Evolutionary conservation across 2,888 invertebrate genomes (phyloP).

Genomic region (Amitus sp.): DNA sequence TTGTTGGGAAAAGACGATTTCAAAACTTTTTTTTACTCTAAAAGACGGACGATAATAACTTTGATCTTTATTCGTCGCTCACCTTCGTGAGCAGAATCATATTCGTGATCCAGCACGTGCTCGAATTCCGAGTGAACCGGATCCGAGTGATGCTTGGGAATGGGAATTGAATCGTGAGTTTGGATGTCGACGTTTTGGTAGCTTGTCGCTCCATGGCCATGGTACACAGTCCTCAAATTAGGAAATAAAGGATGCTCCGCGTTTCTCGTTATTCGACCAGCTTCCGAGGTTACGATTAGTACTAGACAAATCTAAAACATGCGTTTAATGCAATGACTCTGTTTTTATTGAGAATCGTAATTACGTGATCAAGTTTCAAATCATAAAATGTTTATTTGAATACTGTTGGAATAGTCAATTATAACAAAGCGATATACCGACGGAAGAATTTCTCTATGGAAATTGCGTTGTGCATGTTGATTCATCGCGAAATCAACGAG

Average conservation of each 20-base stretch:
- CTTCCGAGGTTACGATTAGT: conserved; percentile 41
- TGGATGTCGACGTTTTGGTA: conserved; percentile 57
- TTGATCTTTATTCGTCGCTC: too few species aligned
- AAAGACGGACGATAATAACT: too few species aligned
- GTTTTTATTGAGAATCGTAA: conserved; percentile 3
- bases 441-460: too few species aligned
- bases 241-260: conserved; percentile 45
- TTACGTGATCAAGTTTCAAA: too few species aligned
- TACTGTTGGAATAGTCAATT: too few species aligned
- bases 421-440: too few species aligned
- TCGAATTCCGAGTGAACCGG: too few species aligned
- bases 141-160: conserved; percentile 41
- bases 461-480: too few species aligned
- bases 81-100: conserved; percentile 25
- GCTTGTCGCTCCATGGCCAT: conserved; percentile 57
- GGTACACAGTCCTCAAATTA: conserved; percentile 51
- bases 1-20: too few species aligned
- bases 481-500: too few species aligned
- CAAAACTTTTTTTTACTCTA: too few species aligned
- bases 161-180: conserved; percentile 48
- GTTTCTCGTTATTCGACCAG: conserved; percentile 47
- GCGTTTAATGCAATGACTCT: conserved; percentile 2
- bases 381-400: too few species aligned
- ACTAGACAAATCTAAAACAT: conserved; percentile 47
- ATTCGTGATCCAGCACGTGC: conserved; percentile 19